These are phyloP conservation scores for Atherinomorus stipes DNA, from an alignment of 2,113 vertebrate species.

Conservation along the genomic window DNA sequence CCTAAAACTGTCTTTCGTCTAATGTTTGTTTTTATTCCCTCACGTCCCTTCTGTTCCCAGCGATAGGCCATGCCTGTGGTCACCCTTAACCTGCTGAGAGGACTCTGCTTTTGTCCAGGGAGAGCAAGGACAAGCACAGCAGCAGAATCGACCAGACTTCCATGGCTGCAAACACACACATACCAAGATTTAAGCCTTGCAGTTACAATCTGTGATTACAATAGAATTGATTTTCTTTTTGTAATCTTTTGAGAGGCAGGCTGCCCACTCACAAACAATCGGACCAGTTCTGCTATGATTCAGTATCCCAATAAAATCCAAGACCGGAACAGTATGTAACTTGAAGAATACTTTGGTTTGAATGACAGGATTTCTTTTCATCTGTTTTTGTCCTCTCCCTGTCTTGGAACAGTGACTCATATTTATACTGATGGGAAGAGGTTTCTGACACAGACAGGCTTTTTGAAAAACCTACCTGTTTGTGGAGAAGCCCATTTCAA, in stretches of 20 bases:
- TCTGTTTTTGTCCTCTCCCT: neutral
- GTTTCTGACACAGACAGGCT: slow-evolving; percentile 57
- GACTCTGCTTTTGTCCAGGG: slow-evolving; percentile 36
- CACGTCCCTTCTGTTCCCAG: slow-evolving; percentile 42
- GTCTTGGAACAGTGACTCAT: slow-evolving; percentile 40
- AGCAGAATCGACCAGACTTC: slow-evolving; percentile 26
- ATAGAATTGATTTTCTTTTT: slow-evolving; percentile 68
- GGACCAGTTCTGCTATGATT: slow-evolving; percentile 57
- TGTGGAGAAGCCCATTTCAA: slow-evolving; percentile 60
- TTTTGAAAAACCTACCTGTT: slow-evolving; percentile 53
- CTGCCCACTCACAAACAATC: slow-evolving; percentile 55
- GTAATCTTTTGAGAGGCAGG: slow-evolving; percentile 61
- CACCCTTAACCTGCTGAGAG: slow-evolving; percentile 44
- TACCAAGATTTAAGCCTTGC: slow-evolving; percentile 50
- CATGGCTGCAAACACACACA: slow-evolving; percentile 7
- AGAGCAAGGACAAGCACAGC: slow-evolving; percentile 29
- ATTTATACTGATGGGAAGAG: slow-evolving; percentile 61
- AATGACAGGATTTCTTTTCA: slow-evolving; percentile 42
- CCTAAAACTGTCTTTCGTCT: slow-evolving; percentile 52
- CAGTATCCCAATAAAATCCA: slow-evolving; percentile 49
- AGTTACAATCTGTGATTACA: slow-evolving; percentile 69
- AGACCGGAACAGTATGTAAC: slow-evolving; percentile 32
- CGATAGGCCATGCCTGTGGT: slow-evolving; percentile 36
- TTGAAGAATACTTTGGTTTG: slow-evolving; percentile 18
- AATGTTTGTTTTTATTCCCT: slow-evolving; percentile 62